phyloP scores from a whole-genome alignment of 2,113 vertebrate species.

The Grantiella picta region DNA sequence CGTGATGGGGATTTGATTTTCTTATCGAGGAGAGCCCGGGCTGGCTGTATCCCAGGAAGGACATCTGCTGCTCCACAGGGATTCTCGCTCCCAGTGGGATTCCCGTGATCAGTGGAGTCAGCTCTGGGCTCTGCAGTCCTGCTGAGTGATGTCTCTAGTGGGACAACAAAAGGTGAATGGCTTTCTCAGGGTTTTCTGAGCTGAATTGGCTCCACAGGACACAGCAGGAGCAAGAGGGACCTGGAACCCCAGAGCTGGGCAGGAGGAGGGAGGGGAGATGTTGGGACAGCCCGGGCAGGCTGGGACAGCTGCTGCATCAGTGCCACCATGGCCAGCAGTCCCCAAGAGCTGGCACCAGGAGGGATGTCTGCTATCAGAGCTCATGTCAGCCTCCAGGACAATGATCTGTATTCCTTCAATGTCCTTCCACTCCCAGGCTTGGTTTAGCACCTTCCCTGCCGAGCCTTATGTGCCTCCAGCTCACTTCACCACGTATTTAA shows the following conservation, averaged over 20 bases:
- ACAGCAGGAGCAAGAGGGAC: not conserved
- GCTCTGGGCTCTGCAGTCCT: fast-evolving
- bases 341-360: not conserved
- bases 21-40: not conserved
- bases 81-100: not conserved
- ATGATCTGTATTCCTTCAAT: fast-evolving
- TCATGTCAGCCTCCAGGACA: fast-evolving
- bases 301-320: not conserved
- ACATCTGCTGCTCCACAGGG: not conserved
- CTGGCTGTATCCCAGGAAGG: not conserved
- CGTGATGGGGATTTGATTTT: fast-evolving
- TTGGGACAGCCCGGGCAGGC: not conserved
- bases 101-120: not conserved
- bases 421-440: not conserved
- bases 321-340: fast-evolving
- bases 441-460: not conserved
- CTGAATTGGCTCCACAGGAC: fast-evolving
- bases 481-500: fast-evolving
- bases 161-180: fast-evolving
- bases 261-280: not conserved
- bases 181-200: not conserved
- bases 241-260: not conserved
- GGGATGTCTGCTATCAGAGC: fast-evolving
- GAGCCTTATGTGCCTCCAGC: fast-evolving
- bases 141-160: fast-evolving